Base-by-base conservation (phyloP, 2,888 invertebrate species). In the Nesidiocoris tenuis region DNA sequence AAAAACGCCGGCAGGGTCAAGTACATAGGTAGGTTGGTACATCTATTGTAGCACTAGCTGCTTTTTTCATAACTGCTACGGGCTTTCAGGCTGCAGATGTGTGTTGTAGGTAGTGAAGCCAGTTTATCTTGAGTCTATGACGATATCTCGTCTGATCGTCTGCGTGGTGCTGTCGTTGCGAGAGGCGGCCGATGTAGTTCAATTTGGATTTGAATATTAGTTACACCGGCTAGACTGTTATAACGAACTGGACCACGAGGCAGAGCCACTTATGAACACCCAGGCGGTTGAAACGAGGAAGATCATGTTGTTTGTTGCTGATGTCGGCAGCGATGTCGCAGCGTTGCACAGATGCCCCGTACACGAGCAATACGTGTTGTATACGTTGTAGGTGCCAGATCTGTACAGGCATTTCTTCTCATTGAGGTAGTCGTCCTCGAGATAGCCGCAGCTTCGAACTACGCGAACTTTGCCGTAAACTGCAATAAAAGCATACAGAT, bases 391-490 rank as follows among this genome's bases (percentile, higher is more conserved):
- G 17, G 90, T 92, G 54, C 94, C 93, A 16, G 88, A 86, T 78
- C 91, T 88, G 80, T 87, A 86, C 79, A 89, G 83, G 82, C 94
- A 93, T 3, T 86, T 84, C 77, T 86, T 86, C 81, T 88, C 86
- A 80, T 88, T 88, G 66, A 83, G 85, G 71, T 84, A 54, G 18
- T 22, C 81, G 79, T 92, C 91, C 21, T 87, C 86, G 66, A 94
- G 84, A 84, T 91, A 94, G 1, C 94, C 94, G 81, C 94, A 95
- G 76, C 90, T 88, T 56, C 94, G 89, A 2, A 93, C 90, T n/a
- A 93, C 87, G 56, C 94, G 89, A 12, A 86, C 84, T 83, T 90
- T 90, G 3, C 91, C 91, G 82, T 91, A 88, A 79, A 93, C 94
- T 94, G 86, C 1, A 87, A 85, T 79, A 21, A 75, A 12, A 65